phyloP scores from a whole-genome alignment of 2,113 vertebrate species.

The Australoheros scitulus region DNA sequence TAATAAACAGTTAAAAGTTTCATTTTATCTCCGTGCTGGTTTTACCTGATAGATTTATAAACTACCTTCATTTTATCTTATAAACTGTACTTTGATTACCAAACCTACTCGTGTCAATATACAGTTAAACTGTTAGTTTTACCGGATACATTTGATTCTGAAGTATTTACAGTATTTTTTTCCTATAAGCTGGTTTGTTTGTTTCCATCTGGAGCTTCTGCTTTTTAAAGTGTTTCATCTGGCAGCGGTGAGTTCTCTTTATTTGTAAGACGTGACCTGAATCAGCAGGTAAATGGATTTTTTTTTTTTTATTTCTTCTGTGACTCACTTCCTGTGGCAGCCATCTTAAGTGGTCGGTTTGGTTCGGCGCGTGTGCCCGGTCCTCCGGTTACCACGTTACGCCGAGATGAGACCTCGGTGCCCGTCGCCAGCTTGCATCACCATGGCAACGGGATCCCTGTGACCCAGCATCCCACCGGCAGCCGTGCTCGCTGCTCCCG shows the following conservation, averaged over 20 bases:
- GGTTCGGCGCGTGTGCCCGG: not conserved
- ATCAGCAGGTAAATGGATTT: not conserved
- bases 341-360: slow-evolving; percentile 53
- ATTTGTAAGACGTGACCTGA: not conserved
- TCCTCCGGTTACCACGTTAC: slow-evolving; percentile 32
- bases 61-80: not conserved
- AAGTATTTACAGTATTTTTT: no score
- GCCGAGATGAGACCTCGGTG: slow-evolving; percentile 1
- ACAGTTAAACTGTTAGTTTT: not conserved
- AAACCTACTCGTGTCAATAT: not conserved
- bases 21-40: not conserved
- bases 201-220: no score
- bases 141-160: not conserved
- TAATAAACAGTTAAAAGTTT: not conserved
- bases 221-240: not conserved
- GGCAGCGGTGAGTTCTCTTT: not conserved
- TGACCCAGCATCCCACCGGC: slow-evolving; percentile 61
- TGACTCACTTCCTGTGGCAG: slow-evolving; percentile 28
- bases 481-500: slow-evolving; percentile 35
- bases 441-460: slow-evolving; percentile 57
- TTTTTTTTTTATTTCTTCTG: not conserved
- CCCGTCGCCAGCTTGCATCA: slow-evolving; percentile 43
- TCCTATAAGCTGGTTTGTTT: not conserved
- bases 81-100: not conserved
- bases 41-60: not conserved